Percentiles rank a stretch among this genome's conserved stretches.
Conservation (phyloP, 2,113 vertebrate genomes). For the Oreochromis aureus region DNA sequence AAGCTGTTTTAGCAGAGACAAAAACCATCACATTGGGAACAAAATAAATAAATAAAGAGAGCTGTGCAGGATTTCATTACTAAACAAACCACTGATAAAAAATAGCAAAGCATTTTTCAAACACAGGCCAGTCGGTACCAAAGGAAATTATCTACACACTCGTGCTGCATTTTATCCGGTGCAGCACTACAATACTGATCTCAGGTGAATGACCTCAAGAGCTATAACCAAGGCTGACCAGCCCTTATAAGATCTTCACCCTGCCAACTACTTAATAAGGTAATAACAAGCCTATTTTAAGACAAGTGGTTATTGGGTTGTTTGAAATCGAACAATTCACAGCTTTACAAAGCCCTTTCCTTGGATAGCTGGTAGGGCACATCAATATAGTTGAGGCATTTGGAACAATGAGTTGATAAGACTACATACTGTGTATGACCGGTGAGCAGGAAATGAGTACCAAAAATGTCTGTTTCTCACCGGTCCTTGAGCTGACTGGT, state of each 20-base stretch:
- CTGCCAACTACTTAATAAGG: constrained; percentile 47
- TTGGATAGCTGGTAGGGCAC: constrained; percentile 62
- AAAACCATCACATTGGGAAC: constrained; percentile 34
- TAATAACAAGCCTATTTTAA: constrained; percentile 67
- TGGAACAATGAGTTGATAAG: constrained; percentile 44
- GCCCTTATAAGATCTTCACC: constrained; percentile 39
- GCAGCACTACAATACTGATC: constrained; percentile 52
- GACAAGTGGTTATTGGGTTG: constrained; percentile 68
- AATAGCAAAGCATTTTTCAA: constrained; percentile 52
- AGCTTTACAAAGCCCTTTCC: constrained; percentile 71
- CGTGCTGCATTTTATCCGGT: constrained; percentile 37
- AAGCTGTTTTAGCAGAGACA: constrained; percentile 24
- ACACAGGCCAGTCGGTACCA: constrained; percentile 51
- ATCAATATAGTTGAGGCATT: constrained; percentile 69
- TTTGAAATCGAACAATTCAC: constrained; percentile 68
- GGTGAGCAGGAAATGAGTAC: constrained; percentile 30
- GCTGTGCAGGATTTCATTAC: constrained; percentile 46
- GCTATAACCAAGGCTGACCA: constrained; percentile 45
- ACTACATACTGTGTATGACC: constrained; percentile 42
- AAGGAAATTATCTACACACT: constrained; percentile 67
- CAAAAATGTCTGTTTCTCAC: constrained; percentile 26
- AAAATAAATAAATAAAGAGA: constrained; percentile 55
- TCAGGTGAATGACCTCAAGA: constrained; percentile 42
- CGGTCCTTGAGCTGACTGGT: not conserved
- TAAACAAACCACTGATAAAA: constrained; percentile 49